A percentile compares a stretch with the other conserved stretches of the same genome.
These are phyloP conservation scores for Myrmophylax atrothorax DNA, from an alignment of 2,113 vertebrate genomes.

Conservation along the genomic window DNA sequence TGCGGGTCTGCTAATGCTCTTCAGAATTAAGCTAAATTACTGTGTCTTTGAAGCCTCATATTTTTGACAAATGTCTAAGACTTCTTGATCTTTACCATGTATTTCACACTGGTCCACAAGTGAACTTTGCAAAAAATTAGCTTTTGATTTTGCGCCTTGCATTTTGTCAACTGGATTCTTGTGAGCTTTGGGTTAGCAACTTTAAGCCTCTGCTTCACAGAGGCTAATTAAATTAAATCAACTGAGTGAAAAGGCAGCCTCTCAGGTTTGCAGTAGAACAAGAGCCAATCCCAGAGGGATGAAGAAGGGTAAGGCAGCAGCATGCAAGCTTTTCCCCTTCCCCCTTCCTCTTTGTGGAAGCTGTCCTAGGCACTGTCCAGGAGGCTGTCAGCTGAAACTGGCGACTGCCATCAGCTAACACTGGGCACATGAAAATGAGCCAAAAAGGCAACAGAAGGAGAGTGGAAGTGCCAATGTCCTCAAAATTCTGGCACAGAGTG, in stretches of 20 bases:
- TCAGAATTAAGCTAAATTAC: slow-evolving; percentile 62
- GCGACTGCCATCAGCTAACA: not conserved
- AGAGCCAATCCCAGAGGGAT: slow-evolving; percentile 42
- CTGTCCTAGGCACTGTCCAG: slow-evolving; percentile 28
- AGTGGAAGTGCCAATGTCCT: slow-evolving; percentile 35
- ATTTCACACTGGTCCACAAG: slow-evolving; percentile 10
- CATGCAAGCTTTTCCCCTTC: slow-evolving; percentile 21
- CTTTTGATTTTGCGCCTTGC: slow-evolving; percentile 51
- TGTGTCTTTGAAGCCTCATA: slow-evolving; percentile 44
- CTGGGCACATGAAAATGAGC: slow-evolving; percentile 8
- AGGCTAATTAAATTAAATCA: slow-evolving; percentile 73
- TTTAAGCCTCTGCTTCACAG: slow-evolving; percentile 61
- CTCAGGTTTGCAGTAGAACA: slow-evolving; percentile 51
- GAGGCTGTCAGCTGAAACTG: slow-evolving; percentile 30
- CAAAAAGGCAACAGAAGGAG: slow-evolving; percentile 58
- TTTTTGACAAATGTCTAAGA: slow-evolving; percentile 61
- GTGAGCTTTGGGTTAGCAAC: slow-evolving; percentile 62
- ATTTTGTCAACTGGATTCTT: slow-evolving; percentile 59
- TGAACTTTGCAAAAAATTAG: slow-evolving; percentile 45
- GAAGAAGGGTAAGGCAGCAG: not conserved
- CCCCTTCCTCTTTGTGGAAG: not conserved
- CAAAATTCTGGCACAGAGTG: not conserved
- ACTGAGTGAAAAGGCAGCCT: slow-evolving; percentile 57
- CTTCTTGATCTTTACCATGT: slow-evolving; percentile 59
- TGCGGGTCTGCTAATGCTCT: slow-evolving; percentile 45